Conservation (phyloP, 1,140 invertebrate species). For the Drosophila varians region DNA sequence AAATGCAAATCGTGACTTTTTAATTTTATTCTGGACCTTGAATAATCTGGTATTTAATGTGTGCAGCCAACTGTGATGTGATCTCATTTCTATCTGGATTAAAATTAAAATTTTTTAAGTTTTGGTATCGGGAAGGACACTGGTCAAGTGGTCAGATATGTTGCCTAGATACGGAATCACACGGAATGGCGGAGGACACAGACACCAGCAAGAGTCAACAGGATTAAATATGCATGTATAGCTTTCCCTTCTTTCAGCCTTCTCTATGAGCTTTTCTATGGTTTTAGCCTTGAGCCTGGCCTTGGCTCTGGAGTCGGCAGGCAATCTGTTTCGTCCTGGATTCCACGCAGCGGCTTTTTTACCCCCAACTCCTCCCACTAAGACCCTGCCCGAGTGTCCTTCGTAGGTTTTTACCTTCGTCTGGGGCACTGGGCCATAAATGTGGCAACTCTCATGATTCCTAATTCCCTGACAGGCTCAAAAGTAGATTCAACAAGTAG, state of each 20-base stretch:
- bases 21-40: conserved; percentile 18
- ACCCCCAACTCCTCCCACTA: neutral
- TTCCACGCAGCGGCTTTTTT: conserved; percentile 36
- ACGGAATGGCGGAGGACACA: neutral
- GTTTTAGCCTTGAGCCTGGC: conserved; percentile 26
- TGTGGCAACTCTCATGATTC: conserved; percentile 5
- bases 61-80: neutral
- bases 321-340: conserved; percentile 61
- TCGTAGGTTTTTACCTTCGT: conserved; percentile 47
- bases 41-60: conserved; percentile 6
- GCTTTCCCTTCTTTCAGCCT: neutral
- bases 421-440: conserved; percentile 3
- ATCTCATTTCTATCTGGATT: conserved; percentile 19
- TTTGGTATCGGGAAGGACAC: neutral
- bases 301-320: conserved; percentile 24
- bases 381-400: conserved; percentile 20
- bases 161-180: neutral
- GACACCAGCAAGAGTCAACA: conserved; percentile 15
- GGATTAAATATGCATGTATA: conserved; percentile 2
- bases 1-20: conserved; percentile 31
- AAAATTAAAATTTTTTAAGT: neutral
- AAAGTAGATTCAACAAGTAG: conserved; percentile 54
- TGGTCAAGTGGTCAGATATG: neutral
- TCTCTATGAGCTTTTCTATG: conserved; percentile 45
- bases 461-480: neutral